Evolutionary conservation across 2,113 vertebrate species (phyloP), one percentile per base, ranked within the genome.

Genomic region (Larimichthys polyactis): DNA sequence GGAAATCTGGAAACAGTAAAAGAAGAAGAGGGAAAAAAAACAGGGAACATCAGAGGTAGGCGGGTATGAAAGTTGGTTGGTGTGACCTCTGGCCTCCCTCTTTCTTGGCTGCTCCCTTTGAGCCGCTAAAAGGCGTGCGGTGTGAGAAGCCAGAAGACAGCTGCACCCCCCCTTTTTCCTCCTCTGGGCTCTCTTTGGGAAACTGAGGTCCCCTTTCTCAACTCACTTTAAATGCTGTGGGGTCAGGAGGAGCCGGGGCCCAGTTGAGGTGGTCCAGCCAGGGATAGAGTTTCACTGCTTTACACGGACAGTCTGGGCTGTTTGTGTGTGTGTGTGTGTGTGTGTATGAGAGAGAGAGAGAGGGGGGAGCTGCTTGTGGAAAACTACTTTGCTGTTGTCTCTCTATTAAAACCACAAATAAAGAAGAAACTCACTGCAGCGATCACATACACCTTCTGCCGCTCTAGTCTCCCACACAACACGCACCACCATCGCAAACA

Each of bases 1-100:
- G 36, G 79, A 92, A 94, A 93, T 94, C 94, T 95, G 94, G 93
- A 94, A 93, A 87, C 89, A 86, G 83, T 94, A 91, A 95, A 92
- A 91, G 68, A 60, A 17, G 11, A 16, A 64, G 63, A 57, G 36
- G 68, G 73, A 48, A 70, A 77, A 29, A 81, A 81, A 85, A 20
- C 15, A 11, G n/a, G 49, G 77, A 87, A 91, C 89, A 90, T 94
- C 91, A 92, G 87, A 92, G 87, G 87, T 78, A 89, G 86, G 82
- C 22, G 55, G 59, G 86, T 84, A 79, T 90, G 91, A 87, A 87
- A 81, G 90, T 83, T 78, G 79, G 88, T 90, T 83, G 81, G 71
- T 63, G 82, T 92, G 89, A 94, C 93, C 92, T 92, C 71, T 90
- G 93, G 80, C 89, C 90, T 84, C 51, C 72, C 72, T 85, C 51